Percentiles rank a stretch among this genome's conserved stretches.
phyloP scores from a whole-genome alignment of 1,140 invertebrate species.

The Idris sp. region DNA sequence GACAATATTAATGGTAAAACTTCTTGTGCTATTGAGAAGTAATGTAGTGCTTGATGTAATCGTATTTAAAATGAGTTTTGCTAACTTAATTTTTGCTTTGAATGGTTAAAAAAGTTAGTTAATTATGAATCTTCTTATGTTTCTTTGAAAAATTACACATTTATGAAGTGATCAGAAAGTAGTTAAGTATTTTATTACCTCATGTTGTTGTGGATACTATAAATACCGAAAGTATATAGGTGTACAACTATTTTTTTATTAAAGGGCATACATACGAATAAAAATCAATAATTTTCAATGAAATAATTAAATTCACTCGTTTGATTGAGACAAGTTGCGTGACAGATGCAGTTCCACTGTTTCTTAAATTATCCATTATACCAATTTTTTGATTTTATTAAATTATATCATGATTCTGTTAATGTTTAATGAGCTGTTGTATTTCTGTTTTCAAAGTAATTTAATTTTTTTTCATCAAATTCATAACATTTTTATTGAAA shows the following conservation, averaged over 20 bases:
- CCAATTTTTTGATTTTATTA: constrained; percentile 2
- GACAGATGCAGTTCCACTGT: neutral
- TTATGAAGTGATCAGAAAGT: constrained; percentile 53
- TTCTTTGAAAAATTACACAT: constrained; percentile 45
- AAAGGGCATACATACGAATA: constrained; percentile 18
- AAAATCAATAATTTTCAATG: constrained; percentile 16
- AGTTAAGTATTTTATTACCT: constrained; percentile 39
- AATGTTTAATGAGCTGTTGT: too few relatives aligned
- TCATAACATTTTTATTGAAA: too few relatives aligned
- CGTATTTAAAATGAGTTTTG: constrained; percentile 43
- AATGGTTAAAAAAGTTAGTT: constrained; percentile 39
- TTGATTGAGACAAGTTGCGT: neutral
- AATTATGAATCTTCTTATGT: constrained; percentile 42
- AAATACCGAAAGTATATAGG: constrained; percentile 21
- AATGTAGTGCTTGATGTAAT: constrained; percentile 28
- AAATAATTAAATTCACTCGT: constrained; percentile 19
- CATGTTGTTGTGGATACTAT: constrained; percentile 34
- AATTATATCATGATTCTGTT: neutral
- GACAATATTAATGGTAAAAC: too few relatives aligned
- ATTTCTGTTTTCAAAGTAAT: neutral
- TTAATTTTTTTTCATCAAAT: too few relatives aligned
- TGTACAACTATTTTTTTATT: constrained; percentile 18
- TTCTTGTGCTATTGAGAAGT: too few relatives aligned
- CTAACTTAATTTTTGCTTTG: constrained; percentile 40
- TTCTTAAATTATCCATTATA: constrained; percentile 15